Base-by-base conservation (phyloP, 2,797 vertebrate genomes). In the Eulemur albifrons region DNA sequence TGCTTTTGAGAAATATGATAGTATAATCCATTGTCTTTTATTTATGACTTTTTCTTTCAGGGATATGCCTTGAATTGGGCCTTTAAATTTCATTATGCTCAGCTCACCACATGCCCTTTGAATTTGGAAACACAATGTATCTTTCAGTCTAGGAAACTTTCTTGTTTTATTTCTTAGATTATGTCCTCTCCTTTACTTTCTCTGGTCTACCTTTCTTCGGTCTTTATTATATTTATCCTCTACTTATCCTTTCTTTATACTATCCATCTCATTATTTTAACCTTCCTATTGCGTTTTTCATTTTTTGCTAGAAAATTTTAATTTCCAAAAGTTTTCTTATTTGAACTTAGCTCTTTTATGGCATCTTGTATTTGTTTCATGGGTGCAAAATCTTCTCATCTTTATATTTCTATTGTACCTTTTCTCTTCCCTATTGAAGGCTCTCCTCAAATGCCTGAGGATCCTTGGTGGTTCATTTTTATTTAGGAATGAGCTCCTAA, bases 251-350 rank as follows among this genome's bases (percentile, higher is more conserved):
- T 88, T 82, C 30, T 79, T 79, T 81, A 38, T 59, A 52, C 43
- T 85, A 75, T 27, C 35, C 30, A 86, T 21, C 48, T 67, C 48
- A 54, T 38, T 76, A 21, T 57, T 59, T 77, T 90, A 73, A 82
- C 5, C 40, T 43, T 81, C 54, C 50, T 75, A 72, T 13, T 59
- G 21, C 43, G 15, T 32, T 87, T 79, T 90, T 85, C 52, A 38
- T 70, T 63, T 91, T 86, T 75, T 95, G 21, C n/a, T 63, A 65
- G 52, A 86, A 82, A 84, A 72, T 20, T 91, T 91, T 94, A 57
- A 79, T 93, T 85, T 90, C 21, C 27, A 83, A 83, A 13, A 72
- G 40, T 93, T 80, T 79, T 89, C 57, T 94, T 87, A 7, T 85
- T 57, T 70, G 54, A 32, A 52, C 45, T 86, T 82, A 82, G 40